phyloP scores from a whole-genome alignment of 2,888 invertebrate genomes.

The Loripinus fragilis region DNA sequence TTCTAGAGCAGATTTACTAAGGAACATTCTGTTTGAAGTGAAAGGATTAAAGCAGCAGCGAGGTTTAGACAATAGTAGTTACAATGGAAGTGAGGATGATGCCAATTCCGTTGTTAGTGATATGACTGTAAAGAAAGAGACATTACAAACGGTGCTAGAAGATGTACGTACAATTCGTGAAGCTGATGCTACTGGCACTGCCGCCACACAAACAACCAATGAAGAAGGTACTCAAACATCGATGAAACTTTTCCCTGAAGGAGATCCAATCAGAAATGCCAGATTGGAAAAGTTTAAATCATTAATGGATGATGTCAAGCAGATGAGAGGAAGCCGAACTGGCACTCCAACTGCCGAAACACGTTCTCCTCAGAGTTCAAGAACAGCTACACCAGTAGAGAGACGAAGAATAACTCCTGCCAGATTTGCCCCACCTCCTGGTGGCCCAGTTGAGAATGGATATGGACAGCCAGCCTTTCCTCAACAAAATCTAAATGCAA shows the following conservation, averaged over 20 bases:
- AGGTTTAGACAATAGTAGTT: slow-evolving; percentile 66
- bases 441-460: slow-evolving; percentile 57
- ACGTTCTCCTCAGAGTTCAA: slow-evolving; percentile 59
- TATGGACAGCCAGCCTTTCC: slow-evolving; percentile 34
- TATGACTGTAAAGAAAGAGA: slow-evolving; percentile 69
- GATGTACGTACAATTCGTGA: slow-evolving; percentile 70
- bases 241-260: slow-evolving; percentile 71
- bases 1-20: slow-evolving; percentile 70
- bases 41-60: slow-evolving; percentile 75
- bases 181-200: slow-evolving; percentile 68
- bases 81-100: slow-evolving; percentile 64
- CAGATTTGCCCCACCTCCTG: slow-evolving; percentile 64
- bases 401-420: slow-evolving; percentile 59
- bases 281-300: slow-evolving; percentile 71
- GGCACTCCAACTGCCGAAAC: slow-evolving; percentile 55
- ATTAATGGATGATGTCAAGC: slow-evolving; percentile 72
- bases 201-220: slow-evolving; percentile 71
- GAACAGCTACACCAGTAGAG: slow-evolving; percentile 56
- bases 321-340: slow-evolving; percentile 64
- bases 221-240: slow-evolving; percentile 77
- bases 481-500: slow-evolving; percentile 51
- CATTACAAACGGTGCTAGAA: slow-evolving; percentile 66
- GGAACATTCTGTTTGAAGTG: slow-evolving; percentile 75
- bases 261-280: slow-evolving; percentile 66
- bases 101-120: slow-evolving; percentile 67